phyloP scores from a whole-genome alignment of 2,888 invertebrate species.

The Erpobdella octoculata region DNA sequence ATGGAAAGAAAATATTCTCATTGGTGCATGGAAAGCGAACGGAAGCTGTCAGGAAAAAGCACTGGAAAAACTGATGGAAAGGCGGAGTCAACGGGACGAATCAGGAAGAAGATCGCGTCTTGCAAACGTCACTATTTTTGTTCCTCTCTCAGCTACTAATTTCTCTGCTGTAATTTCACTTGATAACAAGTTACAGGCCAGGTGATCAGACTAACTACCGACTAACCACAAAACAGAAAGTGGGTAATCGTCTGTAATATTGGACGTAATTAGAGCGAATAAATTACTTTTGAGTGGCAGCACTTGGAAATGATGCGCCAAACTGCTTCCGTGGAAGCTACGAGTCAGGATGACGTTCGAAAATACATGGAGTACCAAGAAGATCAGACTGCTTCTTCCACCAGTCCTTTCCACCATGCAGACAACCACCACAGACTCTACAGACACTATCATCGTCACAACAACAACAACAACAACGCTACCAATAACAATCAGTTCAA shows the following conservation, averaged over 20 bases:
- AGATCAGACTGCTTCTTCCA: neutral
- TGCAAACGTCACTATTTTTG: neutral
- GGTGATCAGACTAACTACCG: constrained; percentile 5
- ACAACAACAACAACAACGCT: too few relatives aligned
- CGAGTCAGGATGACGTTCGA: too few relatives aligned
- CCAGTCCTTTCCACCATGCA: constrained; percentile 1
- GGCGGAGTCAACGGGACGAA: neutral
- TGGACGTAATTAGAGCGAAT: neutral
- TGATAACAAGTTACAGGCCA: constrained; percentile 6
- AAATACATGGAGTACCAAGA: constrained; percentile 4
- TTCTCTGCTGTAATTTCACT: constrained; percentile 8
- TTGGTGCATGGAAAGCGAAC: neutral
- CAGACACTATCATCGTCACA: neutral
- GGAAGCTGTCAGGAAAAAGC: neutral
- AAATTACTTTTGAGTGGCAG: neutral
- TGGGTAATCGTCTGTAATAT: neutral
- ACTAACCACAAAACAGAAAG: constrained; percentile 6
- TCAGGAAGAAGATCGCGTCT: neutral
- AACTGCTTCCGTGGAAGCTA: neutral
- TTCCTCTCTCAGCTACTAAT: constrained; percentile 6
- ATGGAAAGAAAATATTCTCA: neutral
- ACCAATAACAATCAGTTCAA: neutral
- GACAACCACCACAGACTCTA: too few relatives aligned
- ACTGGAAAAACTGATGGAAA: neutral
- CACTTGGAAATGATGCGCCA: constrained; percentile 9